Evolutionary conservation across 30 jellyfish, hydroid and myxozoan species (phyloP), one percentile per base, ranked within the genome.

Genomic region (Mastigias papua): DNA sequence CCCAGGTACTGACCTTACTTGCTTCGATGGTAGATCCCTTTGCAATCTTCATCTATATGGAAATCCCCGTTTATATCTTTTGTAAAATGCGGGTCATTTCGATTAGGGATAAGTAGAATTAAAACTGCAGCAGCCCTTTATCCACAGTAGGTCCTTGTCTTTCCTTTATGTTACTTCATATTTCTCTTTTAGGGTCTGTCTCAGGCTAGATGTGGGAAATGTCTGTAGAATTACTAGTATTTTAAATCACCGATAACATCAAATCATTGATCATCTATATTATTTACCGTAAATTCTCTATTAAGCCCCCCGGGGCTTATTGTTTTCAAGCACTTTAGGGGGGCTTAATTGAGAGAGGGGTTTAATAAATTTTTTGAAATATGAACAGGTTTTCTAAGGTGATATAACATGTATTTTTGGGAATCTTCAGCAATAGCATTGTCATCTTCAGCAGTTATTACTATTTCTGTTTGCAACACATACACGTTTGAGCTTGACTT

Each of bases 31-130:
- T 71, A 71, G 13, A 71, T 71, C 69, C 83, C 83, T 71, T 30
- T 71, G 83, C 83, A 71, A 71, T 48, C 83, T 71, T 71, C 83
- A 22, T 23, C 50, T 71, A 71, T 71, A 71, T 31, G 70, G 50
- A 71, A 71, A 71, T 48, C 83, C 83, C 29, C 83, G 83, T 71
- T 71, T 22, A 5, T 32, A 71, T 71, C 17, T 22, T 71, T 71
- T 10, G 26, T 3, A 37, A 37, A 35, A 71, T 26, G 25, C 76
- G 67, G 34, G 83, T 48, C 69, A 29, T 71, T 32, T 71, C 31
- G 64, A 71, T 10, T 25, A 34, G 58, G 83, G 83, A 71, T 34
- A 71, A 30, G 31, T 71, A 69, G 71, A 71, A 25, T 34, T 54
- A 25, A 32, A 48, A 71, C 70, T 15, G 69, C 71, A 71, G 83